Conservation (phyloP, 2,113 vertebrate genomes). For the Phaethornis superciliosus region DNA sequence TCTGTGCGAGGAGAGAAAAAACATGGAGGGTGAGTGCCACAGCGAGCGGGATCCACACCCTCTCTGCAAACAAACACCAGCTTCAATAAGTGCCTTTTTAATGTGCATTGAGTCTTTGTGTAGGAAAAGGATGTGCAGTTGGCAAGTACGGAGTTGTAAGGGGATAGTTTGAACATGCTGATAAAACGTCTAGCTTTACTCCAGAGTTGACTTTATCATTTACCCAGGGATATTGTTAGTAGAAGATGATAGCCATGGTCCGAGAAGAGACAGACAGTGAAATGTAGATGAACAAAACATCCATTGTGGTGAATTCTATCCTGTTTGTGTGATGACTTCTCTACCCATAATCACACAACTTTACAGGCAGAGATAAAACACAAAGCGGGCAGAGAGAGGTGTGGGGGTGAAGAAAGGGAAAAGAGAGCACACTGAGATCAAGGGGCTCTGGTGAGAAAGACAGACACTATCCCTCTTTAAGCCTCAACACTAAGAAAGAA, state of each 20-base stretch:
- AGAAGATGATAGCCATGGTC: constrained; percentile 77
- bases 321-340: constrained; percentile 75
- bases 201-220: constrained; percentile 83
- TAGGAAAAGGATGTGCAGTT: constrained; percentile 77
- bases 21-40: constrained; percentile 12
- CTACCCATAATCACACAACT: constrained; percentile 65
- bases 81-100: constrained; percentile 76
- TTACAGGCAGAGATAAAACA: constrained; percentile 68
- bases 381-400: background rate
- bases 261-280: constrained; percentile 75
- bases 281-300: constrained; percentile 79
- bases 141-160: constrained; percentile 79
- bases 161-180: constrained; percentile 79
- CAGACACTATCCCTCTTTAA: background rate
- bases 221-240: constrained; percentile 81
- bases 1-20: constrained; percentile 59
- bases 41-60: constrained; percentile 44
- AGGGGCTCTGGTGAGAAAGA: background rate
- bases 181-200: constrained; percentile 83
- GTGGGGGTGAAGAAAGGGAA: background rate
- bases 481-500: background rate
- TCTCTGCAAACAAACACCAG: constrained; percentile 75
- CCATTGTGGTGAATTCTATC: constrained; percentile 72
- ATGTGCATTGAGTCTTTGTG: constrained; percentile 72
- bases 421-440: constrained; percentile 21